Evolutionary conservation across 2,888 invertebrate species (phyloP).

Genomic region (Dynastes maya): DNA sequence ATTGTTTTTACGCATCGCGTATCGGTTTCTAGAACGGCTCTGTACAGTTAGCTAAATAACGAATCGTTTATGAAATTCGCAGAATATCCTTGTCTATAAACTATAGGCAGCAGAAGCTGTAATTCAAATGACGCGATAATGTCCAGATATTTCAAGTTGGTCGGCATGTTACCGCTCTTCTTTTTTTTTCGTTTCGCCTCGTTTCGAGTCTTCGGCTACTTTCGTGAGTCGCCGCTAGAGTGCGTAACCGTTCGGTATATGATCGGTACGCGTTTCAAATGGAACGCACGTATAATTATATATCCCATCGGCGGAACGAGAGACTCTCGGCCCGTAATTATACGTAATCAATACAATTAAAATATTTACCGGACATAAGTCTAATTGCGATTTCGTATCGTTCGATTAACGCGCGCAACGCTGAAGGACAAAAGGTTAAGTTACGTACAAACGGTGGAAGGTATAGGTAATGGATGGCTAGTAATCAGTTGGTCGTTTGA

Average conservation of each 20-base stretch:
- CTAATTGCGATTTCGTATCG: conserved; percentile 40
- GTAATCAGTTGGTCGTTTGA: too few species aligned
- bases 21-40: conserved; percentile 38
- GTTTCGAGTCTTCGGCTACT: not conserved
- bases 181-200: not conserved
- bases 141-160: conserved; percentile 39
- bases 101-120: not conserved
- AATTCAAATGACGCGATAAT: conserved; percentile 43
- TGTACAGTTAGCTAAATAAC: conserved; percentile 45
- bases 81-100: conserved; percentile 8
- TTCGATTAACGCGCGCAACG: conserved; percentile 16
- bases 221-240: conserved; percentile 7
- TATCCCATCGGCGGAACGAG: conserved; percentile 14
- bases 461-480: too few species aligned
- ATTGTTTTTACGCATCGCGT: conserved; percentile 14
- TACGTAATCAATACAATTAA: conserved; percentile 44
- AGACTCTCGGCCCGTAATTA: conserved; percentile 17
- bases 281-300: conserved; percentile 36
- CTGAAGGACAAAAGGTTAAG: conserved; percentile 30
- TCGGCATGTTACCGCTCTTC: not conserved
- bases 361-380: conserved; percentile 43
- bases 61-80: conserved; percentile 45
- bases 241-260: conserved; percentile 19
- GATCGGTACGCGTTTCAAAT: conserved; percentile 6
- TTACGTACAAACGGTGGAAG: not conserved